Base-by-base conservation (phyloP, 2,888 invertebrate genomes). In the Sericinus montela region DNA sequence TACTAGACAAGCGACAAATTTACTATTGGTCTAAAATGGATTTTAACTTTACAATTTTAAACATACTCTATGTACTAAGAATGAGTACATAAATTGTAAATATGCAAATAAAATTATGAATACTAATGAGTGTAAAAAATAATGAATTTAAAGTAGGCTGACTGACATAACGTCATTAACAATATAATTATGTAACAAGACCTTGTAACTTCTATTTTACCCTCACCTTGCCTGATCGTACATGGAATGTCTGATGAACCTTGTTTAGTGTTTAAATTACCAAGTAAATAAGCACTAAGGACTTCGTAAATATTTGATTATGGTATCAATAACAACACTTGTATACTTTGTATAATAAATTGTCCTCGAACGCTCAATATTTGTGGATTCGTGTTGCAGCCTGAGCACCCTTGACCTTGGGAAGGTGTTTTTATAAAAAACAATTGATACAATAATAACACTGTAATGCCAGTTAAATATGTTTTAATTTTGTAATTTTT, bases 401-500 rank as follows among this genome's bases (percentile, higher is more conserved):
- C 23, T 11, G 3, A 5, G 40, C 25, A 9, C 1, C 10, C 28
- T 29, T 40, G 40, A 40, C 28, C 14, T 40, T 16, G 5, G 11
- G 25, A 23, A 38, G 11, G 7, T 23, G 28, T 7, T 11, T 32
- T 32, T 32, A 32, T 11, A 5, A 32, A 1, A 5, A 32, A 32
- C 10, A 9, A 34, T 36, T 41, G 28, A n/a, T 29, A 29, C 37
- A 57, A 63, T 57, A 62, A 62, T 51, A 43, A 67, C 59, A 67
- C 57, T 59, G 54, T 50, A 52, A 59, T 70, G 81, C 86, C 82
- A 86, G 86, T 88, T 87, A 87, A 88, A 88, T 88, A 88, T 85
- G 83, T 80, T 87, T 87, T 87, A 87, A 86, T 88, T 87, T 83
- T 80, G 80, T 87, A 85, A 85, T 85, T 81, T 84, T 81, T 87